Conservation (phyloP, 2,797 vertebrate genomes). For the Lerista edwardsae region DNA sequence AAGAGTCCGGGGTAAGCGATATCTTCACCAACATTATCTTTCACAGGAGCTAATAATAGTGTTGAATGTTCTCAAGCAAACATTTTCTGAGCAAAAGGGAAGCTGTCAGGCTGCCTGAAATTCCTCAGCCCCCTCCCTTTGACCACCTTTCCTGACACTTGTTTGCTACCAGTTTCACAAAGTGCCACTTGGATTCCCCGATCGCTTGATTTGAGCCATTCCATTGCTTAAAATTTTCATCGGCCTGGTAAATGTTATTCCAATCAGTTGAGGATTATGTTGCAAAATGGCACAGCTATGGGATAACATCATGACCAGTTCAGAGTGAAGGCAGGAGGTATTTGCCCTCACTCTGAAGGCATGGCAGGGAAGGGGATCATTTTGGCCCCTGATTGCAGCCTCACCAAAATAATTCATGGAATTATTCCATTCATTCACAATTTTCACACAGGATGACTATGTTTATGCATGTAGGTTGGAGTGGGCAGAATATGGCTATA, state of each 20-base stretch:
- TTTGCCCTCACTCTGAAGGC: neutral
- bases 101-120: neutral
- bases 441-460: too few species aligned
- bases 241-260: neutral
- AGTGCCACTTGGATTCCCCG: neutral
- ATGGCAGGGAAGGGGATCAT: too few species aligned
- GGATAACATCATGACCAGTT: neutral
- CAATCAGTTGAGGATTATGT: neutral
- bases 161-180: neutral
- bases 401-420: neutral
- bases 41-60: constrained; percentile 21
- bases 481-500: neutral
- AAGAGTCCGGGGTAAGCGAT: neutral
- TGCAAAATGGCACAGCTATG: too few species aligned
- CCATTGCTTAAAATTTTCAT: neutral
- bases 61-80: constrained; percentile 14
- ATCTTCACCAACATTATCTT: constrained; percentile 24
- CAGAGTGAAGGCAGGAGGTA: neutral
- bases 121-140: constrained; percentile 24
- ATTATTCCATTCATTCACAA: too few species aligned
- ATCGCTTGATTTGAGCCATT: too few species aligned
- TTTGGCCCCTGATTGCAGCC: neutral
- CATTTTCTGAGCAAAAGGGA: constrained; percentile 6
- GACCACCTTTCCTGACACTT: constrained; percentile 17
- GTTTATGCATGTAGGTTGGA: too few species aligned